Conservation (phyloP, 1,140 invertebrate species). For the Atta colombica region DNA sequence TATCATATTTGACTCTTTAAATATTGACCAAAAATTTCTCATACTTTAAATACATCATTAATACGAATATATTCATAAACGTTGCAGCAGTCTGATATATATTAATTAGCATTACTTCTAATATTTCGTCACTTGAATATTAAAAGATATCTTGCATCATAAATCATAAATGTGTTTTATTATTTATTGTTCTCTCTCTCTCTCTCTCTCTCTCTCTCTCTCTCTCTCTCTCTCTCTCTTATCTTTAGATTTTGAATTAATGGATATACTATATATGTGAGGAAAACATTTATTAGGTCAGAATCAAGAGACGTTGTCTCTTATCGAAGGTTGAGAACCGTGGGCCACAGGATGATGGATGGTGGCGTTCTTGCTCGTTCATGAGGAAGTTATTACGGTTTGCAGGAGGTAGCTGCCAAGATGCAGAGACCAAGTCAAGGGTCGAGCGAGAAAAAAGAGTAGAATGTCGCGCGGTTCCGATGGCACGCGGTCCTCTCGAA, state of each 20-base stretch:
- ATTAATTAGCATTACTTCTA: background rate
- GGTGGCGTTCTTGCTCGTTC: slow-evolving; percentile 75
- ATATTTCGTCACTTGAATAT: background rate
- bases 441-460: slow-evolving; percentile 57
- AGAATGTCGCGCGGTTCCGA: slow-evolving; percentile 66
- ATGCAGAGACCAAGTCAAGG: slow-evolving; percentile 42
- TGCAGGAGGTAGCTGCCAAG: slow-evolving; percentile 56
- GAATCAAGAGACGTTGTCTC: slow-evolving; percentile 38
- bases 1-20: background rate
- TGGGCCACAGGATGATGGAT: slow-evolving; percentile 76
- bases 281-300: slow-evolving; percentile 42
- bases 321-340: slow-evolving; percentile 74
- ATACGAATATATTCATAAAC: slow-evolving; percentile 5
- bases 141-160: background rate
- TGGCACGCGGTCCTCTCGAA: slow-evolving; percentile 59
- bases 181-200: background rate
- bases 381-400: slow-evolving; percentile 80
- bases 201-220: no score
- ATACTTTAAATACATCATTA: slow-evolving; percentile 10
- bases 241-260: background rate
- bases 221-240: background rate
- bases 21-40: slow-evolving; percentile 24
- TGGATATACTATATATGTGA: no score
- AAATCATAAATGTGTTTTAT: background rate
- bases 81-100: background rate